Evolutionary conservation across 2,797 vertebrate genomes (phyloP), one percentile per base, ranked within the genome.

Genomic region (Sebastes hubbsi): DNA sequence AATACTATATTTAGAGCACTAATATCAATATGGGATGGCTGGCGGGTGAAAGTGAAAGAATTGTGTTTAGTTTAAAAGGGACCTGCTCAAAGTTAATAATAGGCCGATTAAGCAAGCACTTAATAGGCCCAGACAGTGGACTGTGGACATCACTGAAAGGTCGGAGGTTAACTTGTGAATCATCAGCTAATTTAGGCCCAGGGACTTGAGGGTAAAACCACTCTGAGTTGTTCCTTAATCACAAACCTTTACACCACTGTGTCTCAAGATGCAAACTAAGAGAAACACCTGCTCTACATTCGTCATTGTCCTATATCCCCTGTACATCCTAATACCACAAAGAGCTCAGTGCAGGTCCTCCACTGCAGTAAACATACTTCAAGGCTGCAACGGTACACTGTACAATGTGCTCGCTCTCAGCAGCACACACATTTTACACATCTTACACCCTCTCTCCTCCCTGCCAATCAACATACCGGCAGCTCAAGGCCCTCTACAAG

Each of bases 351-450:
- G 72, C 76, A 80, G 64, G 24, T 68, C 13, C 55, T 79, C 78
- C 70, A 75, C 85, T 90, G 90, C 78, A 85, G 82, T 81, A 73
- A 75, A 76, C n/a, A 46, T 64, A 60, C 65, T 67, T 78, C 61
- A 68, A 55, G 34, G 77, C 79, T 62, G 58, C 64, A 82, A 22
- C 59, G 72, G 22, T 22, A 52, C 42, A 78, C 62, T 63, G 76
- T 65, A 81, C 86, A 83, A 69, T 52, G 85, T 82, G 82, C 70
- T 84, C 60, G 8, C 63, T 73, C 76, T 55, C 8, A 80, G 72
- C 60, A 60, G 64, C 60, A 75, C 78, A 67, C 76, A 77, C 72
- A 63, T 46, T 83, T 66, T 61, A 75, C 76, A 80, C 72, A 63
- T 46, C 82, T 64, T 58, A 75, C 72, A 81, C 66, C 38, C 25